Evolutionary conservation across 2,888 invertebrate species (phyloP).

Genomic region (Amorpha juglandis): DNA sequence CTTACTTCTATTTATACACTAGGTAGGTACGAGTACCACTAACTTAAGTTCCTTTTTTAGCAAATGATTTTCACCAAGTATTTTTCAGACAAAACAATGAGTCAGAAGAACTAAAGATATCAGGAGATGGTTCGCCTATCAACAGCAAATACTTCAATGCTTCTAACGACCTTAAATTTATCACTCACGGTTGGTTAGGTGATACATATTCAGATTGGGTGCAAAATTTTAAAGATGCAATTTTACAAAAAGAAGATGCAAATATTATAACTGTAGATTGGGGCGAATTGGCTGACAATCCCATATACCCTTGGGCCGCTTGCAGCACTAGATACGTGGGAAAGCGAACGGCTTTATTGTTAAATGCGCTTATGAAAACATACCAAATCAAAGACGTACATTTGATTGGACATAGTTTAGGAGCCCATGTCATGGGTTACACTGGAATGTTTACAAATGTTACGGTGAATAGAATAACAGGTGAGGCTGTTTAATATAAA

Average conservation of each 20-base stretch:
- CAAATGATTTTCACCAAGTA: background rate
- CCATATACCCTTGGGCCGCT: conserved; percentile 71
- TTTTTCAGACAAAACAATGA: conserved; percentile 58
- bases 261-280: conserved; percentile 83
- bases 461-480: conserved; percentile 84
- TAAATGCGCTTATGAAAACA: conserved; percentile 50
- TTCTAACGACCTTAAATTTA: conserved; percentile 70
- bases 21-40: conserved; percentile 61
- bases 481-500: conserved; percentile 50
- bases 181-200: conserved; percentile 84
- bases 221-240: conserved; percentile 69
- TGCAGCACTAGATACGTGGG: conserved; percentile 74
- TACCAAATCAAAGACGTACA: conserved; percentile 58
- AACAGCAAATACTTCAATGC: conserved; percentile 66
- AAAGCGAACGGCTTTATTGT: conserved; percentile 59
- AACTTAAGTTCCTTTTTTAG: background rate
- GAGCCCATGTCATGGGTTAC: conserved; percentile 86
- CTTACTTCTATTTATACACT: conserved; percentile 77
- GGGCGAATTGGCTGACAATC: conserved; percentile 66
- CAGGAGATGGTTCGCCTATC: conserved; percentile 45
- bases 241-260: conserved; percentile 66
- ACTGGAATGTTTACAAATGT: conserved; percentile 76
- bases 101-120: conserved; percentile 58
- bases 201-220: conserved; percentile 64
- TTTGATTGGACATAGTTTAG: conserved; percentile 83